A percentile compares a stretch with the other conserved stretches of the same genome.
Conservation (phyloP, 1,140 invertebrate genomes). For the Dufourea novaeangliae region DNA sequence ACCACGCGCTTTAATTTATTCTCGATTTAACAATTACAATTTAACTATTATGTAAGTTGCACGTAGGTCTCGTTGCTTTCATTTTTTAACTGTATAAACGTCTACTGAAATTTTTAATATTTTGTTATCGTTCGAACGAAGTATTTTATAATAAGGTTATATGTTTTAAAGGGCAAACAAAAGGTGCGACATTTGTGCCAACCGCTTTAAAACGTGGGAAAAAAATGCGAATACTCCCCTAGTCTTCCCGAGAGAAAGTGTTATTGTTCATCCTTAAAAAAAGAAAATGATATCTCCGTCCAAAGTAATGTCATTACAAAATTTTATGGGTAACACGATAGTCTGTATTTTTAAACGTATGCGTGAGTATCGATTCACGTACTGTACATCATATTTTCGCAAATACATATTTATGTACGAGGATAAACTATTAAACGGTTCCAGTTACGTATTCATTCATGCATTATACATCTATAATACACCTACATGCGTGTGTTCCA, state of each 20-base stretch:
- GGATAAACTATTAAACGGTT: not conserved
- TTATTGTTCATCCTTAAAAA: constrained; percentile 6
- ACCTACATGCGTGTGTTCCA: not conserved
- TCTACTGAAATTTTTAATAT: not conserved
- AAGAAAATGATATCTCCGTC: constrained; percentile 37
- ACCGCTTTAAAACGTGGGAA: not conserved
- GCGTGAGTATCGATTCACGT: not conserved
- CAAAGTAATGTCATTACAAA: constrained; percentile 36
- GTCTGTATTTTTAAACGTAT: constrained; percentile 27
- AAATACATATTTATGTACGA: constrained; percentile 36
- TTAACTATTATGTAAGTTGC: constrained; percentile 21
- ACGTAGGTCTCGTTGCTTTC: constrained; percentile 6
- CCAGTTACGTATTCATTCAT: not conserved
- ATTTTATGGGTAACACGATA: constrained; percentile 11
- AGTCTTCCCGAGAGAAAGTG: constrained; percentile 32
- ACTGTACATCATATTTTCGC: constrained; percentile 35
- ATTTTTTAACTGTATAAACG: constrained; percentile 24
- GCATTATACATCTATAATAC: not conserved
- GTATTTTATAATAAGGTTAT: constrained; percentile 15
- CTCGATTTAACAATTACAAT: constrained; percentile 22
- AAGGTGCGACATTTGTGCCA: constrained; percentile 24
- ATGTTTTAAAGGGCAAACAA: not conserved
- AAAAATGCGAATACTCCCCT: constrained; percentile 33
- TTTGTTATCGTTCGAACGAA: constrained; percentile 28
- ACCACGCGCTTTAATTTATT: constrained; percentile 46